Evolutionary conservation across 2,797 vertebrate species (phyloP), one percentile per base, ranked within the genome.

Genomic region (Phyllotis vaccarum): DNA sequence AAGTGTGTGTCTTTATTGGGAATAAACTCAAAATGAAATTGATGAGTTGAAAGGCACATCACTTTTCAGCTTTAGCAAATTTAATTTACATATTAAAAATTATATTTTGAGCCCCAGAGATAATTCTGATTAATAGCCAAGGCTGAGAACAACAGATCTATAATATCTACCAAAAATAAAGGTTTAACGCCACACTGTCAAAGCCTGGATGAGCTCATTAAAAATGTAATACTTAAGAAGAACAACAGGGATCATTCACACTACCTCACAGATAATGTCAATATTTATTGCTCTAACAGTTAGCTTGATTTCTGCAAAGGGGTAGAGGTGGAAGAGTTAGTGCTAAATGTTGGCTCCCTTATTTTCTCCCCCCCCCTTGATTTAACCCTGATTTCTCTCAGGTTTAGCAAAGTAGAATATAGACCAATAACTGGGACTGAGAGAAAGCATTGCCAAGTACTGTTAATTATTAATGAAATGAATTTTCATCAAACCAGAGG

Each of bases 391-490:
- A 85, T 97, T 96, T 97, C 83, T 96, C 80, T 95, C 91, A 95
- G 89, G 87, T 95, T 96, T 93, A 96, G 95, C 95, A 97, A 96
- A 96, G 89, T 97, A 76, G 75, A 95, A 95, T 96, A 94, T 85
- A 6, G 13, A 95, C 81, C 3, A 66, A 93, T 87, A 97, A 95
- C 91, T 93, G 83, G 83, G 94, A 95, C 91, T 79, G 62, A 95
- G 52, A 29, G 78, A 93, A 95, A 95, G 85, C 87, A 17, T 90
- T 97, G 97, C 95, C 95, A 98, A 97, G 95, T 96, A 75, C 62
- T 79, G 95, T 97, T 96, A 97, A 97, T 98, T 97, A 97, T 97
- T 97, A 97, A 97, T 97, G 96, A 97, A 97, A 83, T 96, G 83
- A 97, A 97, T 97, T 97, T 97, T 92, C 96, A 97, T 95, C 95